Percentiles rank a stretch among this genome's conserved stretches.
Conservation (phyloP, 2,113 vertebrate species). For the Bambusicola thoracicus region DNA sequence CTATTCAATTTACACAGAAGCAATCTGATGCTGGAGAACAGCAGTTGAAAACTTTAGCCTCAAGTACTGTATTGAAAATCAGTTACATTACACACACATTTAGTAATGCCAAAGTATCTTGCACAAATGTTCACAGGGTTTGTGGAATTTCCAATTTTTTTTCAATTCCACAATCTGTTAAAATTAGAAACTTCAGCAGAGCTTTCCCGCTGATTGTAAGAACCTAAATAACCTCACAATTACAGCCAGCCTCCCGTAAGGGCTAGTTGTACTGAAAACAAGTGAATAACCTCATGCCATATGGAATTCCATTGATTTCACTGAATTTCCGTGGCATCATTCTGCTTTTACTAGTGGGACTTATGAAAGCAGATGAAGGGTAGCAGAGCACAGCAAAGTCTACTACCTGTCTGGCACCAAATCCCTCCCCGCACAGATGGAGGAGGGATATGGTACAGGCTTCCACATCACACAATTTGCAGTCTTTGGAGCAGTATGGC, state of each 20-base stretch:
- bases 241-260: not conserved
- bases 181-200: not conserved
- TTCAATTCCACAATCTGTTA: not conserved
- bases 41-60: not conserved
- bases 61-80: not conserved
- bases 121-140: not conserved
- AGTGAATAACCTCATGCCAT: conserved; percentile 1
- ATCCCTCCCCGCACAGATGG: conserved; percentile 17
- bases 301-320: conserved; percentile 34
- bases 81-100: not conserved
- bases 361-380: conserved; percentile 54
- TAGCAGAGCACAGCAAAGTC: conserved; percentile 38
- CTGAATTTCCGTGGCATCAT: not conserved
- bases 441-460: not conserved
- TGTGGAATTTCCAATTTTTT: too few relatives aligned
- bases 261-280: not conserved
- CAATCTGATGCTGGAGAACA: not conserved
- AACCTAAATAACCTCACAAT: not conserved
- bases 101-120: not conserved
- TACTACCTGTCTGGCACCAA: conserved; percentile 52
- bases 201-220: not conserved
- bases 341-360: conserved; percentile 43
- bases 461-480: not conserved
- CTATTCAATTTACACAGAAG: not conserved
- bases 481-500: not conserved